Conservation (phyloP, 2,113 vertebrate species). For the Antigone vipio region DNA sequence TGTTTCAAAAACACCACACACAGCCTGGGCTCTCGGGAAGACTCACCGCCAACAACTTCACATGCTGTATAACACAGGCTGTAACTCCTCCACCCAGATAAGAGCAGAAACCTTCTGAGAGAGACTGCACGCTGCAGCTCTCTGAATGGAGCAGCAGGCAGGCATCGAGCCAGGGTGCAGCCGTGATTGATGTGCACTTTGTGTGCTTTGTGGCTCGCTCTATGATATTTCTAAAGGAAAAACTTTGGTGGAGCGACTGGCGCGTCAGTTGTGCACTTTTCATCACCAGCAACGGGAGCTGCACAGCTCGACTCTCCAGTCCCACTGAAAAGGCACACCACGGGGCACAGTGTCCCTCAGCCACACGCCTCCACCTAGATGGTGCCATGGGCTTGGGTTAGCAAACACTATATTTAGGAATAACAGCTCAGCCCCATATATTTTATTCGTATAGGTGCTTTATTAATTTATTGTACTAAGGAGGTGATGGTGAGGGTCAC, state of each 20-base stretch:
- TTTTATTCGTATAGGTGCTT: background rate
- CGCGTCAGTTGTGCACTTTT: background rate
- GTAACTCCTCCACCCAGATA: background rate
- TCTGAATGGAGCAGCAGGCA: conserved; percentile 28
- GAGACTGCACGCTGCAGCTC: background rate
- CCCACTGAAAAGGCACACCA: background rate
- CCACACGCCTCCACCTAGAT: fast-evolving
- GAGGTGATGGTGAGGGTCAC: background rate
- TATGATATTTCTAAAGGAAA: background rate
- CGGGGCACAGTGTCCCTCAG: background rate
- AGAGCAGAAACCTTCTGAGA: background rate
- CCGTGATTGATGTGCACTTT: background rate
- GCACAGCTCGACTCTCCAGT: background rate
- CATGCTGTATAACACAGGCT: background rate
- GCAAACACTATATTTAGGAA: background rate
- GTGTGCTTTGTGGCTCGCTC: background rate
- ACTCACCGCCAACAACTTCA: background rate
- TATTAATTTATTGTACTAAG: background rate
- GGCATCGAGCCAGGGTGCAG: background rate
- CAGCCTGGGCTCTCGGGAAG: background rate
- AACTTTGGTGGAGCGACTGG: background rate
- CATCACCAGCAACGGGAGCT: background rate
- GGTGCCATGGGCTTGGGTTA: background rate
- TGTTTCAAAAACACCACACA: fast-evolving
- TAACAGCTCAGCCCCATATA: background rate